A percentile compares a stretch with the other conserved stretches of the same genome.
These are phyloP conservation scores for Drosophila austrosaltans DNA, from an alignment of 2,888 invertebrate genomes.

Conservation along the genomic window DNA sequence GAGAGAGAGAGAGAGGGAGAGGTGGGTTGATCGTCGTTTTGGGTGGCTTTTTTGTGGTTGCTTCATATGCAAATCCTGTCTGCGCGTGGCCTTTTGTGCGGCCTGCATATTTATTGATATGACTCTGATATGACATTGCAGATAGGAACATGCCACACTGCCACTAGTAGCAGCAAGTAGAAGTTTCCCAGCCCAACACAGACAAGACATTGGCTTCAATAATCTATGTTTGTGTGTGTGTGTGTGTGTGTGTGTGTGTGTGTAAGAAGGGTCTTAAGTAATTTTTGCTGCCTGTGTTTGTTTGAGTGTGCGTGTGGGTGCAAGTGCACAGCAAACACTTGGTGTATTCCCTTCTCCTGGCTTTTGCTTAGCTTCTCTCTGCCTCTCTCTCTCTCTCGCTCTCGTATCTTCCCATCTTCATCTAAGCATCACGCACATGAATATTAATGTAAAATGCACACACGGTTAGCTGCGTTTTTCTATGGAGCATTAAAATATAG, in stretches of 20 bases:
- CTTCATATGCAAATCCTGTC: slow-evolving; percentile 61
- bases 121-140: slow-evolving; percentile 74
- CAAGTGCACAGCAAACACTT: slow-evolving; percentile 74
- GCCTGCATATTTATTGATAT: slow-evolving; percentile 74
- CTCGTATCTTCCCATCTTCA: slow-evolving; percentile 28
- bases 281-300: slow-evolving; percentile 59
- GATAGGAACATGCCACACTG: slow-evolving; percentile 14
- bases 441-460: slow-evolving; percentile 77
- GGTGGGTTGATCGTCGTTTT: neutral
- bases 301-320: slow-evolving; percentile 41
- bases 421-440: slow-evolving; percentile 56
- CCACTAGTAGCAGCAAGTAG: slow-evolving; percentile 3
- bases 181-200: slow-evolving; percentile 17
- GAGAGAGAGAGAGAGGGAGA: neutral
- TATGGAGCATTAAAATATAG: slow-evolving; percentile 69
- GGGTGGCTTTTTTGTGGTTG: no score
- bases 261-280: slow-evolving; percentile 60
- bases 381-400: neutral
- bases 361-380: neutral
- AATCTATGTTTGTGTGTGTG: slow-evolving; percentile 39
- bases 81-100: slow-evolving; percentile 65
- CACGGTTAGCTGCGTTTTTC: slow-evolving; percentile 78
- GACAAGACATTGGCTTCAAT: slow-evolving; percentile 51
- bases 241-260: neutral
- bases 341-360: neutral